A percentile compares a stretch with the other conserved stretches of the same genome.
Evolutionary conservation across 1,140 invertebrate genomes (phyloP).

Genomic region (Ostrea denselamellosa): DNA sequence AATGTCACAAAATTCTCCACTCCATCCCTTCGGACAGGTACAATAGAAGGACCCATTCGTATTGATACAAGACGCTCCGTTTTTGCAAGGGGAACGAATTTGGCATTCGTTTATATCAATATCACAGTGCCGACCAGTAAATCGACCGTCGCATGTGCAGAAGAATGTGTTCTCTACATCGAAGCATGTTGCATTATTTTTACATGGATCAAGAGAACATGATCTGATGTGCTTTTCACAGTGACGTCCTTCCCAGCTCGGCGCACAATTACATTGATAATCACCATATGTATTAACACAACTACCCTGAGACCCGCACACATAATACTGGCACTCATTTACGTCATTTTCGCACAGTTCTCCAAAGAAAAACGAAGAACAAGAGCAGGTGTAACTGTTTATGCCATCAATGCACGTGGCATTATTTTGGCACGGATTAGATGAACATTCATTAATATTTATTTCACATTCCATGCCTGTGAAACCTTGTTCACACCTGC

Average conservation of each 20-base stretch:
- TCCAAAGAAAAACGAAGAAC: slow-evolving; percentile 44
- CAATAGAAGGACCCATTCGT: slow-evolving; percentile 13
- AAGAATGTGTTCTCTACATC: slow-evolving; percentile 46
- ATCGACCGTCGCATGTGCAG: slow-evolving; percentile 16
- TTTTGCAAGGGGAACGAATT: background rate
- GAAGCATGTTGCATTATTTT: slow-evolving; percentile 46
- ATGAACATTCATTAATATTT: background rate
- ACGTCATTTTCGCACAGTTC: slow-evolving; percentile 38
- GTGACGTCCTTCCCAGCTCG: slow-evolving; percentile 28
- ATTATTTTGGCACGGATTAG: slow-evolving; percentile 23
- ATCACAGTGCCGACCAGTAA: slow-evolving; percentile 17
- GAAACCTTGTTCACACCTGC: background rate
- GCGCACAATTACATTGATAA: slow-evolving; percentile 28
- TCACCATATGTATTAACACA: background rate
- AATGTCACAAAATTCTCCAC: slow-evolving; percentile 28
- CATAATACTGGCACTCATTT: slow-evolving; percentile 9
- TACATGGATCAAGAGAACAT: slow-evolving; percentile 33
- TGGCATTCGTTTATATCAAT: slow-evolving; percentile 40
- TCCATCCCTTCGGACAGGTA: slow-evolving; percentile 42
- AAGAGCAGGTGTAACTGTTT: slow-evolving; percentile 47
- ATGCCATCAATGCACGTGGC: slow-evolving; percentile 48
- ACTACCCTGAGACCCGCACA: background rate
- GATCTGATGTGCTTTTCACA: slow-evolving; percentile 4
- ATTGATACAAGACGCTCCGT: slow-evolving; percentile 38
- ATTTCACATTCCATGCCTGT: background rate